Conservation (phyloP, 2,888 invertebrate species). For the Lapara coniferarum region DNA sequence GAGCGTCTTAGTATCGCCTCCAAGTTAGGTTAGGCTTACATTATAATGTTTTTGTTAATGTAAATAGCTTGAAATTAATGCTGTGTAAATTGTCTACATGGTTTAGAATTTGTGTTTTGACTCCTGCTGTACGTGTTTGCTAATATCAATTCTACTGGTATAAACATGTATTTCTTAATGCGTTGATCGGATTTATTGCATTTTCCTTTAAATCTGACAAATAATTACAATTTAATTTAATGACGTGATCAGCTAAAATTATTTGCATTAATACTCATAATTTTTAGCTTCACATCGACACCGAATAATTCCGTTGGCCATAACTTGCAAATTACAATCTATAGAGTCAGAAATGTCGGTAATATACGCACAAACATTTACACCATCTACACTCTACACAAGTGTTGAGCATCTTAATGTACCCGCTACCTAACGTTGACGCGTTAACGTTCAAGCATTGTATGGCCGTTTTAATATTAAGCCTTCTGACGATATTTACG, state of each 20-base stretch:
- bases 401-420: constrained; percentile 29
- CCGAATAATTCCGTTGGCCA: neutral
- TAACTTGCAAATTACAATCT: too few species aligned
- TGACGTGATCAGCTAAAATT: too few species aligned
- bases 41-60: constrained; percentile 49
- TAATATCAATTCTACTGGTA: too few species aligned
- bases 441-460: constrained; percentile 48
- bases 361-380: too few species aligned
- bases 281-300: neutral
- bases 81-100: constrained; percentile 28
- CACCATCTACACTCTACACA: neutral
- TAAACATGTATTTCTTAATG: too few species aligned
- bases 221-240: too few species aligned
- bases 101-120: constrained; percentile 5
- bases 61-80: constrained; percentile 36
- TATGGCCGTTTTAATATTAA: constrained; percentile 69
- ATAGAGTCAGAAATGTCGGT: too few species aligned
- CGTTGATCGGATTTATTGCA: too few species aligned
- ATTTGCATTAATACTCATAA: too few species aligned
- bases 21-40: constrained; percentile 58
- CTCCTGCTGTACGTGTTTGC: neutral
- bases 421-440: constrained; percentile 40
- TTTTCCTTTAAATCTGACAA: too few species aligned
- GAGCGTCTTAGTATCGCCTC: constrained; percentile 70
- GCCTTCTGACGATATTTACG: constrained; percentile 64